Conservation (phyloP, 1,140 invertebrate species). For the Drosophila hydei region DNA sequence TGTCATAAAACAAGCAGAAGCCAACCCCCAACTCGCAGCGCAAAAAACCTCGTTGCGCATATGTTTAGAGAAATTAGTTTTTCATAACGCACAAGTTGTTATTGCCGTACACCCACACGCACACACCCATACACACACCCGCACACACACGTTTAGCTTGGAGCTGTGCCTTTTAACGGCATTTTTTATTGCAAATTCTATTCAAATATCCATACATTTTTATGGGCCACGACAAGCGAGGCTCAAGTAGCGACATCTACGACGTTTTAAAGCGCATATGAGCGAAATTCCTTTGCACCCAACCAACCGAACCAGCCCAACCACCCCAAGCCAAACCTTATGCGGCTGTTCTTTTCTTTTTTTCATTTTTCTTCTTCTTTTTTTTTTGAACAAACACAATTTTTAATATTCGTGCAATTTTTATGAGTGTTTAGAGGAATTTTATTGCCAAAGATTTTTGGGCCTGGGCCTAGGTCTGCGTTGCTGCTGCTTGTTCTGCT, state of each 20-base stretch:
- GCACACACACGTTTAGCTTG: slow-evolving; percentile 8
- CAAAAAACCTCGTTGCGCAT: slow-evolving; percentile 71
- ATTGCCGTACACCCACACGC: slow-evolving; percentile 59
- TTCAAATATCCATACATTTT: slow-evolving; percentile 83
- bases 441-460: slow-evolving; percentile 82
- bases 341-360: slow-evolving; percentile 22
- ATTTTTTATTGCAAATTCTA: slow-evolving; percentile 83
- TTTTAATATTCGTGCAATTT: slow-evolving; percentile 84
- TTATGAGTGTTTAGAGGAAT: slow-evolving; percentile 84
- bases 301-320: background rate
- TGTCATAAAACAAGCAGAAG: slow-evolving; percentile 60
- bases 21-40: slow-evolving; percentile 13
- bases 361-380: slow-evolving; percentile 14
- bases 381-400: slow-evolving; percentile 80
- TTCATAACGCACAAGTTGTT: slow-evolving; percentile 83
- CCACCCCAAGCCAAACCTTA: slow-evolving; percentile 8
- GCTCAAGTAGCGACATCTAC: slow-evolving; percentile 44
- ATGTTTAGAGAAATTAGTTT: slow-evolving; percentile 84
- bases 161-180: slow-evolving; percentile 70
- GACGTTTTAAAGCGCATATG: slow-evolving; percentile 69
- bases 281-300: slow-evolving; percentile 51
- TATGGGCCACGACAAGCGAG: slow-evolving; percentile 55
- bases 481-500: background rate
- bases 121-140: slow-evolving; percentile 11
- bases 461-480: slow-evolving; percentile 49